phyloP scores from a whole-genome alignment of 2,888 invertebrate species.

The Ophioninae sp. region DNA sequence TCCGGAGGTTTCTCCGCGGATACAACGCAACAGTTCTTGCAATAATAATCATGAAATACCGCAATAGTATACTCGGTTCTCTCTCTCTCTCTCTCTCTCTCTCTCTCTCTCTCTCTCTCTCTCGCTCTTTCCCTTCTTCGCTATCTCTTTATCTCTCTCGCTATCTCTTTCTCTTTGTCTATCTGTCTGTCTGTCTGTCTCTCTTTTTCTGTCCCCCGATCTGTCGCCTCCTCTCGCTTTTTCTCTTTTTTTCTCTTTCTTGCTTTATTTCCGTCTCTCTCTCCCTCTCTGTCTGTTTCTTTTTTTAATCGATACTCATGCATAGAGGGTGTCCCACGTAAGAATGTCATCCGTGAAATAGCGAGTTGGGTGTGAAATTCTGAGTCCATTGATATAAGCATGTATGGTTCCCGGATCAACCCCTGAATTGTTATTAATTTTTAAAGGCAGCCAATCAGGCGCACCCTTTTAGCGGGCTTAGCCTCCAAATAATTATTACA shows the following conservation, averaged over 20 bases:
- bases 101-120: conserved; percentile 27
- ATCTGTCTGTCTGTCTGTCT: too few relatives aligned
- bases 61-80: conserved; percentile 41
- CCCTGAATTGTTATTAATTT: too few relatives aligned
- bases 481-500: too few relatives aligned
- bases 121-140: conserved; percentile 30
- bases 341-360: too few relatives aligned
- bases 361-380: background rate
- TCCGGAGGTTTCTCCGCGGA: conserved; percentile 55
- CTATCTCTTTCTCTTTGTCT: background rate
- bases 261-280: conserved; percentile 32
- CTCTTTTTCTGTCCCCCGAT: too few relatives aligned
- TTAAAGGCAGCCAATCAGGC: too few relatives aligned
- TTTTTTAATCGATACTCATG: conserved; percentile 58
- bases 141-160: conserved; percentile 14
- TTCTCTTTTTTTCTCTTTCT: background rate
- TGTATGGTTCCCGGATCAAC: too few relatives aligned
- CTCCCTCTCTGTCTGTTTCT: conserved; percentile 24
- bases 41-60: conserved; percentile 62
- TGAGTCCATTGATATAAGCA: too few relatives aligned
- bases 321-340: conserved; percentile 39
- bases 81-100: conserved; percentile 22
- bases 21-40: conserved; percentile 56
- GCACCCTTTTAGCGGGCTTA: too few relatives aligned
- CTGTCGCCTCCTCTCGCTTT: conserved; percentile 14